Base-by-base conservation (phyloP, 2,888 invertebrate species). In the Galeruca laticollis region DNA sequence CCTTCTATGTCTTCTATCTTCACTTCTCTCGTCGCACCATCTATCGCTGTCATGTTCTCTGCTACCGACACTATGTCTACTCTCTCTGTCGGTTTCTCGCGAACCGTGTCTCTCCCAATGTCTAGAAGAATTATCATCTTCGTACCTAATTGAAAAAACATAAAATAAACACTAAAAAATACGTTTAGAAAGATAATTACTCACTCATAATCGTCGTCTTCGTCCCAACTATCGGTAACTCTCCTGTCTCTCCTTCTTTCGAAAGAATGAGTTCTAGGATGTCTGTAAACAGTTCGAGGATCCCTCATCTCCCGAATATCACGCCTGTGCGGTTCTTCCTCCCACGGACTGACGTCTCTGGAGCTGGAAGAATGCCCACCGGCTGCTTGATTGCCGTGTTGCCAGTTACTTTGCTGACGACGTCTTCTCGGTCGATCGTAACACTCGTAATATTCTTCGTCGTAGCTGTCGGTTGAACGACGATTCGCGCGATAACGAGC, bases 261-360 rank as follows among this genome's bases (percentile, higher is more conserved):
- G 76, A 83, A 80, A 68, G 83, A 77, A 82, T 83, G 77, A 78
- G 84, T 77, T 76, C 85, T 84, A 75, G 77, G 81, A 85, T 75
- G 87, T 84, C 72, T 40, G 82, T 71, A 87, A 74, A 64, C 86
- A 78, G 68, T 84, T 79, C 68, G 85, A 82, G 73, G 84, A 79
- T 63, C 77, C 37, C 70, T 75, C 15, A 31, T 84, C 74, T 84
- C 85, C 69, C 85, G 82, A 52, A 68, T 26, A 84, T 89, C 65
- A 86, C 84, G 62, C 86, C 86, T 59, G 9, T 87, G 81, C 6
- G 89, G 88, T 73, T 89, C 87, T 75, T 94, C 94, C 72, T 94
- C 93, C 94, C 94, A 94, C 2, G 93, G 93, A 57, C 94, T 93
- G 21, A 91, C 90, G 82, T 94, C 94, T 0, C 94, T 87, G 0